These are phyloP conservation scores for Equus quagga DNA, from an alignment of 2,113 vertebrate species.

Conservation along the genomic window DNA sequence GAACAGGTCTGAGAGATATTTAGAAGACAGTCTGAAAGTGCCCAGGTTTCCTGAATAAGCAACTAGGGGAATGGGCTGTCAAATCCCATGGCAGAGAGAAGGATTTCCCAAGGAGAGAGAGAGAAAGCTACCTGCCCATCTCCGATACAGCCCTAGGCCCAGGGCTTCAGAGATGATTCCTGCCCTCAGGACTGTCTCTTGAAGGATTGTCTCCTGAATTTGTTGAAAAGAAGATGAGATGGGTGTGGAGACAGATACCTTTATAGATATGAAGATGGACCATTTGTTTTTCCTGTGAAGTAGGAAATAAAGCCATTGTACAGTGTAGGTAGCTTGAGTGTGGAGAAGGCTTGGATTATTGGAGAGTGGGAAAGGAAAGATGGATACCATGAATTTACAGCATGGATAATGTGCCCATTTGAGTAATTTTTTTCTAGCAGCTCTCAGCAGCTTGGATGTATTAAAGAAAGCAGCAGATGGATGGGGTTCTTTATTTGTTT, in stretches of 20 bases:
- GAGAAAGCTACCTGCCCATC: not conserved
- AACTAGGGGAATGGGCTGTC: not conserved
- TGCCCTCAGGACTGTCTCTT: not conserved
- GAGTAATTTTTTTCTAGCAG: not conserved
- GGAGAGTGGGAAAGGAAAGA: not conserved
- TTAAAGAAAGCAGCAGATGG: slow-evolving; percentile 40
- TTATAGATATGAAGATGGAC: no score
- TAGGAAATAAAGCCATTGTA: not conserved
- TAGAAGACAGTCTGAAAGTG: not conserved
- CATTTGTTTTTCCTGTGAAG: not conserved
- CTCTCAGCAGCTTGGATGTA: not conserved
- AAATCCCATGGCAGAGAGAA: not conserved
- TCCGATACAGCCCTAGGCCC: not conserved
- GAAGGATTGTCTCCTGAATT: not conserved
- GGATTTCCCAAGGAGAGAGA: not conserved
- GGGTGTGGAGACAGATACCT: not conserved
- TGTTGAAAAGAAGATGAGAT: not conserved
- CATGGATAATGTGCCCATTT: not conserved
- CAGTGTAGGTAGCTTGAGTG: not conserved
- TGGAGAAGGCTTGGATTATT: not conserved
- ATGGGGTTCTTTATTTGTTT: slow-evolving; percentile 36
- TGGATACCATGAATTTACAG: not conserved
- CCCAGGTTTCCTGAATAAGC: not conserved
- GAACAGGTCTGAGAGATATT: not conserved
- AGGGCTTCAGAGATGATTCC: not conserved